Evolutionary conservation across 2,113 vertebrate genomes (phyloP), one percentile per base, ranked within the genome.

Genomic region (Dasyornis broadbenti): DNA sequence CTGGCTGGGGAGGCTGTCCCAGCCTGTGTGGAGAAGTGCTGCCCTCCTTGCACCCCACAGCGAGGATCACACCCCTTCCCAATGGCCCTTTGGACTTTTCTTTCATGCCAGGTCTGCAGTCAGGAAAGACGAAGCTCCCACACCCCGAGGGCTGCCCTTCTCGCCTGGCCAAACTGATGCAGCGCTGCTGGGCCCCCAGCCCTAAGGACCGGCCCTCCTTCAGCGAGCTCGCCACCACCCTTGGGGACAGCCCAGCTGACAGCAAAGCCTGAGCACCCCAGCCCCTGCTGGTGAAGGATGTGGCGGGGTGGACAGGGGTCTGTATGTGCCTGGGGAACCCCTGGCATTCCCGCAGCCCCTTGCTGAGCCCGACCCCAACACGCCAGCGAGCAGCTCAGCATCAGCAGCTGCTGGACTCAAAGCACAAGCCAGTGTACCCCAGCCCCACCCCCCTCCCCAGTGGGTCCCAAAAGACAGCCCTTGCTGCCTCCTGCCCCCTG

Each of bases 191-290:
- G 99, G 98, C 98, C 8, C 95, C 97, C 66, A 99, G 99, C 96
- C 99, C 98, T 24, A 99, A 99, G 96, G 99, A 99, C 84, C 98
- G 99, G 24, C 99, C 99, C 17, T 99, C 99, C 68, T 99, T 99
- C 98, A 98, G 98, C 0, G 99, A 99, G 94, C 98, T 99, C 0
- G 97, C 98, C 91, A 98, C 98, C 30, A 47, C 97, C 65, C 98
- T 99, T 27, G 98, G 98, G 83, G 98, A 99, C 88, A 97, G 98
- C 96, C 97, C 98, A 0, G 96, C 98, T 5, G 99, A 99, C 98
- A 98, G 98, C 98, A 99, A 99, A 97, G 98, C 98, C 92, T 99
- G 98, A 99, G 96, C 78, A 56, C 28, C 83, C 82, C 8, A 7
- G 71, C 70, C 86, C 68, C 59, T 24, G 79, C 92, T 59, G 92